A percentile compares a stretch with the other conserved stretches of the same genome.
Conservation (phyloP, 2,888 invertebrate genomes). For the Aelia acuminata region DNA sequence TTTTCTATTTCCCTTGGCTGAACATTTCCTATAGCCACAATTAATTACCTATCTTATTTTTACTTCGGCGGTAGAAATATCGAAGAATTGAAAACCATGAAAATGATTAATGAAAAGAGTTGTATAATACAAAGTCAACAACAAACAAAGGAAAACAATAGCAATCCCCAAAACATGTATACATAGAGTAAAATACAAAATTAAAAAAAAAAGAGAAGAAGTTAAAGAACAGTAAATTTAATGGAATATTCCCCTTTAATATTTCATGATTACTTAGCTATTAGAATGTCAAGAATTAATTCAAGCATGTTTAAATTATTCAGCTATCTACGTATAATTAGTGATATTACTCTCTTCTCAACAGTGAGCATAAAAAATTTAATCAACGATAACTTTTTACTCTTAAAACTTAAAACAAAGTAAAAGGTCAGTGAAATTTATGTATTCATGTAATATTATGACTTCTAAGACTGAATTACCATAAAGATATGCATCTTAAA, state of each 20-base stretch:
- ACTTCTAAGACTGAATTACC: not conserved
- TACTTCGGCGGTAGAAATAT: not conserved
- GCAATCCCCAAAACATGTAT: not conserved
- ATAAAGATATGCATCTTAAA: no score
- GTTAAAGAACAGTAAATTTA: not conserved
- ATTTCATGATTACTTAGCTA: not conserved
- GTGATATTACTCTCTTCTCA: not conserved
- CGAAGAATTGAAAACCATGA: not conserved
- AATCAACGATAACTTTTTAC: not conserved
- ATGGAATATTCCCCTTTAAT: not conserved
- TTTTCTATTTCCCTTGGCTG: not conserved
- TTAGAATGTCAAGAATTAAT: not conserved
- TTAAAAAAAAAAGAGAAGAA: not conserved
- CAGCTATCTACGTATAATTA: not conserved
- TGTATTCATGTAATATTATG: not conserved
- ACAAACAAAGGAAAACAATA: not conserved
- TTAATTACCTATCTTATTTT: not conserved
- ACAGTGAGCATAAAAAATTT: not conserved
- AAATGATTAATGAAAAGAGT: not conserved
- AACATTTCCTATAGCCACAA: not conserved
- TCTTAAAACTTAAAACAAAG: not conserved
- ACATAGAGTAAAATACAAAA: not conserved
- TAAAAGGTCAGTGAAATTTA: no score
- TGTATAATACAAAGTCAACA: not conserved
- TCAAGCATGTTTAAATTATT: not conserved